Evolutionary conservation across 2,888 invertebrate species (phyloP).

Genomic region (Drosophila setosimentum): DNA sequence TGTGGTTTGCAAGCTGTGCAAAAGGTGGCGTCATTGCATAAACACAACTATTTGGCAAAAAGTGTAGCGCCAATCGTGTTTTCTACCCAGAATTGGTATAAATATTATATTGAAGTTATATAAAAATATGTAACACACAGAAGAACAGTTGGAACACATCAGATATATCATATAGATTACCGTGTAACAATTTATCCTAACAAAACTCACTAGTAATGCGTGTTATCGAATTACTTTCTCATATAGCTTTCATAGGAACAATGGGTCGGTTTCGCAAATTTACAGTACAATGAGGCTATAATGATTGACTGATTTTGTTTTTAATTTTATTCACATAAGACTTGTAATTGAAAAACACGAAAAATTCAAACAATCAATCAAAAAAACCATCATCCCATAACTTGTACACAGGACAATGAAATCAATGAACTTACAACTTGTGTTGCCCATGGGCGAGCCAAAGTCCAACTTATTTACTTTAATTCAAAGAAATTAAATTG

Average conservation of each 20-base stretch:
- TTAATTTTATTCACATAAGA: too few species aligned
- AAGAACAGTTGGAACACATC: neutral
- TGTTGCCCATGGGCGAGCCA: too few species aligned
- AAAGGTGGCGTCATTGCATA: constrained; percentile 12
- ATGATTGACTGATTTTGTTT: too few species aligned
- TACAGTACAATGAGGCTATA: neutral
- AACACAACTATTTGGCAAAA: neutral
- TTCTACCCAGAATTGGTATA: neutral
- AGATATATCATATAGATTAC: neutral
- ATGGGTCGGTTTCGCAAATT: neutral
- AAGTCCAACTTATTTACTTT: too few species aligned
- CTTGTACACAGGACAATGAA: too few species aligned
- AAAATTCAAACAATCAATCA: too few species aligned
- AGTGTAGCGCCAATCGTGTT: neutral
- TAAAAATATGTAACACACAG: neutral
- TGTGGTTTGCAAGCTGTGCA: neutral
- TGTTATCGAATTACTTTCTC: neutral
- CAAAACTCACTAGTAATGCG: neutral
- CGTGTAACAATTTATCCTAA: neutral
- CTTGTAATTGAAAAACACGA: too few species aligned
- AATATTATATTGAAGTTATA: neutral
- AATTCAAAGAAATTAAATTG: too few species aligned
- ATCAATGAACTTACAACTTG: too few species aligned
- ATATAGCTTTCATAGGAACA: neutral
- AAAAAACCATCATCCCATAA: too few species aligned